Conservation (phyloP, 2,113 vertebrate species). For the Podocnemis expansa region DNA sequence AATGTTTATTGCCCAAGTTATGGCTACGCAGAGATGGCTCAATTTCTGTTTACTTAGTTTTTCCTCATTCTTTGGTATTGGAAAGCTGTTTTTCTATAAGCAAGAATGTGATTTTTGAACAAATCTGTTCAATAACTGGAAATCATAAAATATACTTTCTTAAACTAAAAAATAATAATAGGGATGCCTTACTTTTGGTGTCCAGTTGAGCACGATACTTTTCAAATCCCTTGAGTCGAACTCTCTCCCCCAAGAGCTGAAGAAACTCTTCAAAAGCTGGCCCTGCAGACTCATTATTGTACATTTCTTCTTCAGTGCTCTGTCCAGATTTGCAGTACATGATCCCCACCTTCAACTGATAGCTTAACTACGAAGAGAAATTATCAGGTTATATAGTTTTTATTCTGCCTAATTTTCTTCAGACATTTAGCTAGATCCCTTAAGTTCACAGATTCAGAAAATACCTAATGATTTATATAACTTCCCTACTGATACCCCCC, state of each 20-base stretch:
- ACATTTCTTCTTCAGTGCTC: conserved; percentile 96
- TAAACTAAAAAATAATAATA: not conserved
- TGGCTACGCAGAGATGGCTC: not conserved
- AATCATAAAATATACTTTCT: not conserved
- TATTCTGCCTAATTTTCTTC: not conserved
- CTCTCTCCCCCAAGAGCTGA: conserved; percentile 90
- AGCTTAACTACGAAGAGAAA: conserved; percentile 86
- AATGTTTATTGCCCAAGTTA: not conserved
- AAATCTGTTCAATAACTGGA: not conserved
- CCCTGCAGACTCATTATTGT: conserved; percentile 93
- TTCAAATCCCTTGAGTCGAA: conserved; percentile 94
- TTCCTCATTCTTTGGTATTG: not conserved
- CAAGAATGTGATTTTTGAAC: not conserved
- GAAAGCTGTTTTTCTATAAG: not conserved
- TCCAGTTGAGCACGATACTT: conserved; percentile 96
- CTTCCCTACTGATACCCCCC: conserved; percentile 3
- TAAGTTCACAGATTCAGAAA: not conserved
- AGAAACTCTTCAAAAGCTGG: conserved; percentile 95
- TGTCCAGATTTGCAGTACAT: conserved; percentile 96
- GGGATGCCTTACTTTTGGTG: conserved; percentile 91
- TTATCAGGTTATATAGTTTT: not conserved
- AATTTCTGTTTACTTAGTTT: not conserved
- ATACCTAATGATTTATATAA: not conserved
- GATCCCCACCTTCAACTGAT: conserved; percentile 95
- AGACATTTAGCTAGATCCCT: not conserved